Conservation (phyloP, 2,113 vertebrate species). For the Myotis lucifugus region DNA sequence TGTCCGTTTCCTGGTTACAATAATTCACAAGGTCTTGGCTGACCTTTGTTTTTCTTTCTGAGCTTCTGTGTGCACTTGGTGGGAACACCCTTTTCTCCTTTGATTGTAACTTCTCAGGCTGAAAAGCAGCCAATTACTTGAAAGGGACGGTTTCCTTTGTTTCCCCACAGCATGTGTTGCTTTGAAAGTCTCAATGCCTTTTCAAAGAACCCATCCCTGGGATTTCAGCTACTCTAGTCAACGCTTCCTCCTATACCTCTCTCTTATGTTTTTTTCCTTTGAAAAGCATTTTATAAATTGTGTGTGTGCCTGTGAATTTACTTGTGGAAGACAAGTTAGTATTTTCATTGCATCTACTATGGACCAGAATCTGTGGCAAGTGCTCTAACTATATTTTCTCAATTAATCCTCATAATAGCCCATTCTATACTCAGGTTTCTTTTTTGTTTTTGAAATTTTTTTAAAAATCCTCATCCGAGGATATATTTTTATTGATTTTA, state of each 20-base stretch:
- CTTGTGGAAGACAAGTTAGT: background rate
- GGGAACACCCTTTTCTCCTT: conserved; percentile 31
- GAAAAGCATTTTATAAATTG: background rate
- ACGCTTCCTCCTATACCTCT: background rate
- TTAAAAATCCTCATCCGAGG: background rate
- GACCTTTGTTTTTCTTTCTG: conserved; percentile 55
- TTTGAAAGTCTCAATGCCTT: background rate
- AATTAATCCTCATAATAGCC: background rate
- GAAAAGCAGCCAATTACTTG: conserved; percentile 2
- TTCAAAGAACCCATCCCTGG: background rate
- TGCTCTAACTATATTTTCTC: background rate
- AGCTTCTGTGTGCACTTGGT: background rate
- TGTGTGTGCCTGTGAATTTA: background rate
- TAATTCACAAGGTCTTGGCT: conserved; percentile 47
- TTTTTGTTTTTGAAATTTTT: background rate
- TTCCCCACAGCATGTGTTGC: background rate
- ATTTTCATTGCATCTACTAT: background rate
- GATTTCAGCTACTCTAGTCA: background rate
- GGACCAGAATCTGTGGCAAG: background rate
- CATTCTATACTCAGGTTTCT: background rate
- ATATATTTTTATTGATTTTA: background rate
- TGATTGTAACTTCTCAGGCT: conserved; percentile 59
- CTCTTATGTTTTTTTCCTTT: background rate
- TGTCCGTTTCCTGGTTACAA: conserved; percentile 71
- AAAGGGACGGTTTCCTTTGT: conserved; percentile 39